These are phyloP conservation scores for Sphinx pinastri DNA, from an alignment of 2,888 invertebrate genomes.

Conservation along the genomic window DNA sequence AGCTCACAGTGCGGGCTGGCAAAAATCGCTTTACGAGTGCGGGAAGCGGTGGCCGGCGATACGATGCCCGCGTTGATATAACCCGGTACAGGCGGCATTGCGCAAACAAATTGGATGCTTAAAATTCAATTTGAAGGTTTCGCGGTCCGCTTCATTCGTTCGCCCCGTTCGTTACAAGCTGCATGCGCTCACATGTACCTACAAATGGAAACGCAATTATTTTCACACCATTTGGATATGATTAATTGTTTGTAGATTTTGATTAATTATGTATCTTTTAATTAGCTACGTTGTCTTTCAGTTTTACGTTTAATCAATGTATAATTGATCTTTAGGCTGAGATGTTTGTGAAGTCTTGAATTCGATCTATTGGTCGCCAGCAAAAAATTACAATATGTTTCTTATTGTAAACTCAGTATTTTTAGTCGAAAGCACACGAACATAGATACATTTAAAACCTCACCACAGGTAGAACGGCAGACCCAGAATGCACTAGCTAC, in stretches of 20 bases:
- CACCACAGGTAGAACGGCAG: too few species aligned
- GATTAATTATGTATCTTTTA: not conserved
- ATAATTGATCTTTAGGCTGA: too few species aligned
- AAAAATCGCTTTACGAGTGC: conserved; percentile 77
- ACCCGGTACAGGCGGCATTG: conserved; percentile 59
- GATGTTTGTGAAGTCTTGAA: too few species aligned
- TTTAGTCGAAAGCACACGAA: too few species aligned
- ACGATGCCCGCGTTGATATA: conserved; percentile 57
- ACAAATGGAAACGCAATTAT: conserved; percentile 75
- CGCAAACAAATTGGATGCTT: conserved; percentile 83
- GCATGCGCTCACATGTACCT: conserved; percentile 65
- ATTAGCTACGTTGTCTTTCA: not conserved
- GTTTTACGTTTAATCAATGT: not conserved
- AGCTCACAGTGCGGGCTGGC: conserved; percentile 55
- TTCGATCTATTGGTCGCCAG: too few species aligned
- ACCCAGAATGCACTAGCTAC: too few species aligned
- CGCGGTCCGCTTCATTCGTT: conserved; percentile 80
- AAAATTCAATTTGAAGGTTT: conserved; percentile 84
- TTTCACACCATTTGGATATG: conserved; percentile 39
- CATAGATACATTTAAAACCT: too few species aligned
- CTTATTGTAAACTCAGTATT: too few species aligned
- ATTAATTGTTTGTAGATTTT: conserved; percentile 6
- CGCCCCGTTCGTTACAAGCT: conserved; percentile 74
- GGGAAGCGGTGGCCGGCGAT: conserved; percentile 50
- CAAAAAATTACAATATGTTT: too few species aligned